Conservation (phyloP, 2,797 vertebrate genomes). For the Sebastes minor region DNA sequence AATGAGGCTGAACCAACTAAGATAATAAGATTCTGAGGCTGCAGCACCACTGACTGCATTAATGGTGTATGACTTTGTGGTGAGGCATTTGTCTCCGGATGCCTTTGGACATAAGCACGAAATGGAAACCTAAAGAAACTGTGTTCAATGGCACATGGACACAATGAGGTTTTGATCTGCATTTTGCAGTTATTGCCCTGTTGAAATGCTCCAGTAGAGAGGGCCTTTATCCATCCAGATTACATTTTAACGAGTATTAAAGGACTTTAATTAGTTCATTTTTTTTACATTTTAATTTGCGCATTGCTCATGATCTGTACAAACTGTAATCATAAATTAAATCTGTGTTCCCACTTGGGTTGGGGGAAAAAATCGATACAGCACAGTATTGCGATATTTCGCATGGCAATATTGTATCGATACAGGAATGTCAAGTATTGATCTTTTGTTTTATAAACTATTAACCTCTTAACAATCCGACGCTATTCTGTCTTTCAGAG, state of each 20-base stretch:
- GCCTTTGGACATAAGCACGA: slow-evolving; percentile 69
- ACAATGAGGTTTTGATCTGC: slow-evolving; percentile 55
- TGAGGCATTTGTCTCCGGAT: slow-evolving; percentile 76
- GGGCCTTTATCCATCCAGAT: slow-evolving; percentile 39
- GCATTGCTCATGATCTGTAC: slow-evolving; percentile 22
- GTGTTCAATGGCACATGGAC: slow-evolving; percentile 52
- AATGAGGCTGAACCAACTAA: slow-evolving; percentile 87
- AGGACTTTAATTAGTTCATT: slow-evolving; percentile 44
- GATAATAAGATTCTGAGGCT: slow-evolving; percentile 85
- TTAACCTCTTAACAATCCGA: too few species aligned
- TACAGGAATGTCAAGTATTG: too few species aligned
- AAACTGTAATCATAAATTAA: slow-evolving; percentile 37
- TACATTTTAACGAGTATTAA: slow-evolving; percentile 57
- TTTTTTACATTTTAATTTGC: slow-evolving; percentile 31
- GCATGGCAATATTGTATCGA: too few species aligned
- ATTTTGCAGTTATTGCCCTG: slow-evolving; percentile 54
- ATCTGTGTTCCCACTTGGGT: neutral
- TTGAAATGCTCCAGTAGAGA: slow-evolving; percentile 41
- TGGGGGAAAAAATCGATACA: neutral
- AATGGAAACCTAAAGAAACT: slow-evolving; percentile 54
- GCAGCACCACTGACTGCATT: slow-evolving; percentile 75
- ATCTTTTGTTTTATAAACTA: too few species aligned
- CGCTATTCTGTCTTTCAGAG: too few species aligned
- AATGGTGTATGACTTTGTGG: slow-evolving; percentile 80
- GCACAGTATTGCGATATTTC: neutral